These are phyloP conservation scores for Campoplex nolae DNA, from an alignment of 2,888 invertebrate species.

Conservation along the genomic window DNA sequence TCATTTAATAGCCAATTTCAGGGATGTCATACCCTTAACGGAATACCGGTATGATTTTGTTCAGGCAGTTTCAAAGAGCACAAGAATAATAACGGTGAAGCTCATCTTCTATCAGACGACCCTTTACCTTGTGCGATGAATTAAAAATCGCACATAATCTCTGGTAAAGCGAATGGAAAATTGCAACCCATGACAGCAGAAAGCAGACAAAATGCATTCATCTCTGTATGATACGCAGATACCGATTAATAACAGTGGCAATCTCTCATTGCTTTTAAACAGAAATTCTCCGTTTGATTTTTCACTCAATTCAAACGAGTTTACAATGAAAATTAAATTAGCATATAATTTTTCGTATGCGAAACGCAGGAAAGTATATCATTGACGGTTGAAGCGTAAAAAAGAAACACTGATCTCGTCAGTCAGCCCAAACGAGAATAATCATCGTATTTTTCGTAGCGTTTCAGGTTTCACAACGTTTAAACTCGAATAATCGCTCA, in stretches of 20 bases:
- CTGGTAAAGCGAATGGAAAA: conserved; percentile 23
- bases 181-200: conserved; percentile 4
- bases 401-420: background rate
- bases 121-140: conserved; percentile 62
- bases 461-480: background rate
- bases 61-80: conserved; percentile 67
- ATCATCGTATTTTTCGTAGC: background rate
- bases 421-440: background rate
- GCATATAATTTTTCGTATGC: background rate
- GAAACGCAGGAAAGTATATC: background rate
- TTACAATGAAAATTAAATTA: conserved; percentile 1
- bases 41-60: conserved; percentile 75
- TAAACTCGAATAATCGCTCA: background rate
- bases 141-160: conserved; percentile 3
- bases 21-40: conserved; percentile 81
- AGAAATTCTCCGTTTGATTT: background rate
- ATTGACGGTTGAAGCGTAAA: background rate
- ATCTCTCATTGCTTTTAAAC: conserved; percentile 9
- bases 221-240: conserved; percentile 1
- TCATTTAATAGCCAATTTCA: conserved; percentile 83
- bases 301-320: background rate
- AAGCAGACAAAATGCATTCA: conserved; percentile 5
- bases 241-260: background rate
- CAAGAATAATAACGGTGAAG: conserved; percentile 68
- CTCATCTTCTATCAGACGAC: conserved; percentile 70